Base-by-base conservation (phyloP, 2,888 invertebrate species). In the Drosophila barbarae region DNA sequence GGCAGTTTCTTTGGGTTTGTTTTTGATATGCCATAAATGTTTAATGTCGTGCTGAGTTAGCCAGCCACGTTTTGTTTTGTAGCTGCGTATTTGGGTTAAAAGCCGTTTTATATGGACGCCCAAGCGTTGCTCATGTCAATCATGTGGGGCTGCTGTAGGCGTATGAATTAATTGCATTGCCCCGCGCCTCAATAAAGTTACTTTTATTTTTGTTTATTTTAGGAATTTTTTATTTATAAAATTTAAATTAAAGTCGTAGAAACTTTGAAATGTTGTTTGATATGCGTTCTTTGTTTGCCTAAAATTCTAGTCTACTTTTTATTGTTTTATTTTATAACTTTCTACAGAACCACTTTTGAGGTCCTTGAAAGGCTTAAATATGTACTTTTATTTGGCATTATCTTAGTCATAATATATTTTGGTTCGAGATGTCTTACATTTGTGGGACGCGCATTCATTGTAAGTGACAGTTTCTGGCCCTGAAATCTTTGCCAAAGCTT, bases 1-100 rank as follows among this genome's bases (percentile, higher is more conserved):
- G 65, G 58, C 60, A 56, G 58, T 72, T 53, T 61, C 38, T 44
- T 51, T 15, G 42, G 54, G 38, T 51, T 64, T 47, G 42, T 46
- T 57, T 65, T 69, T 61, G 52, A 72, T 67, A 54, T 57, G 69
- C 67, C 73, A 76, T 71, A 61, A 67, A 73, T 75, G 71, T 68
- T 79, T 66, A 75, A 76, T 79, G 74, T 82, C 81, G 79, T 76
- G 81, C 59, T 52, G 69, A 44, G 64, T 59, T 65, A 58, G 70
- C 61, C 52, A 39, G 68, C 72, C 80, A 79, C 77, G 80, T 71
- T 79, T 77, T 68, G 63, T 70, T 70, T 60, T 69, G 57, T 70
- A 52, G 64, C 66, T 68, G 63, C 67, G 77, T 73, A 79, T 82
- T 82, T 82, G 76, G 82, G 82, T 82, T 80, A 82, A 82, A 74